These are phyloP conservation scores for Takifugu ocellatus DNA, from an alignment of 2,797 vertebrate genomes.

Conservation along the genomic window DNA sequence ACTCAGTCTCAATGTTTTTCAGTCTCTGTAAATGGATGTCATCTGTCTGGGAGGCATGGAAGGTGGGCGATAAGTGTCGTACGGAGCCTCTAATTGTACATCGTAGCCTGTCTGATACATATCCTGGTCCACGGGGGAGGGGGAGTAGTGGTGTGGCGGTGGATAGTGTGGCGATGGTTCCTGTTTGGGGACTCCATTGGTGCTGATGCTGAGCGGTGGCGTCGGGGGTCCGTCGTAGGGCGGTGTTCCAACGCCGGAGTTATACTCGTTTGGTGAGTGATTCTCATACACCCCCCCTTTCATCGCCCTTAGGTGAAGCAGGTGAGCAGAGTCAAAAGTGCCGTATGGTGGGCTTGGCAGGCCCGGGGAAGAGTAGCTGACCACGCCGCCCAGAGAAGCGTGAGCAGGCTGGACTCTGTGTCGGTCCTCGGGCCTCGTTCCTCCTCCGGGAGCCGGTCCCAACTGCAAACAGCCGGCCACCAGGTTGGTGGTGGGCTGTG, in stretches of 20 bases:
- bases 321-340: constrained; percentile 84
- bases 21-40: constrained; percentile 85
- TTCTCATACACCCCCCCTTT: constrained; percentile 81
- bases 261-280: constrained; percentile 78
- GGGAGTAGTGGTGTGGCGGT: constrained; percentile 70
- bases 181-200: constrained; percentile 89
- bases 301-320: constrained; percentile 87
- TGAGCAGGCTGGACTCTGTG: constrained; percentile 60
- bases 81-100: constrained; percentile 81
- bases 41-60: constrained; percentile 80
- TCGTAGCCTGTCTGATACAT: constrained; percentile 85
- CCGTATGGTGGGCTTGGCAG: constrained; percentile 94
- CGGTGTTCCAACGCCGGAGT: constrained; percentile 73
- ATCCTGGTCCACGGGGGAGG: constrained; percentile 70
- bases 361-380: constrained; percentile 86
- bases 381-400: constrained; percentile 42
- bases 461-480: constrained; percentile 92
- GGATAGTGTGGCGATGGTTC: constrained; percentile 86
- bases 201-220: constrained; percentile 89
- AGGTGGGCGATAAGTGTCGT: constrained; percentile 80
- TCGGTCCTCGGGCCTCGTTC: constrained; percentile 83
- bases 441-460: constrained; percentile 67
- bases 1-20: constrained; percentile 32
- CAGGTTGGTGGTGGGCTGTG: constrained; percentile 93
- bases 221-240: constrained; percentile 91